A percentile compares a stretch with the other conserved stretches of the same genome.
phyloP scores from a whole-genome alignment of 2,797 vertebrate genomes.

The Holocentrus rufus region DNA sequence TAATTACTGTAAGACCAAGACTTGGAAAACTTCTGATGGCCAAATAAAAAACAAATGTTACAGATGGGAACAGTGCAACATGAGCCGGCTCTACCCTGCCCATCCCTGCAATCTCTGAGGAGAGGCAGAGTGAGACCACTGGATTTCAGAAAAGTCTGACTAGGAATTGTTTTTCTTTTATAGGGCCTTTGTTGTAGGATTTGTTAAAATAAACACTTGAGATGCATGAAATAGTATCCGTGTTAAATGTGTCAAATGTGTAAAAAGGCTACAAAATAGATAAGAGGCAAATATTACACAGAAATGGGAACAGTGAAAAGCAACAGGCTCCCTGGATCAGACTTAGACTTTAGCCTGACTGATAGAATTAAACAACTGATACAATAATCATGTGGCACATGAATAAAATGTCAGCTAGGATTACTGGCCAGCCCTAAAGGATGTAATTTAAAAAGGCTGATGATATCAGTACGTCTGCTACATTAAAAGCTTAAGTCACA shows the following conservation, averaged over 20 bases:
- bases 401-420: slow-evolving; percentile 26
- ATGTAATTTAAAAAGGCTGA: slow-evolving; percentile 25
- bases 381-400: neutral
- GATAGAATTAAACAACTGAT: slow-evolving; percentile 24
- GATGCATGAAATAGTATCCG: neutral
- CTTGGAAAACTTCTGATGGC: slow-evolving; percentile 70
- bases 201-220: slow-evolving; percentile 2
- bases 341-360: slow-evolving; percentile 26
- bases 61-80: slow-evolving; percentile 68
- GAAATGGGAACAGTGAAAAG: too few relatives aligned
- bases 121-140: slow-evolving; percentile 29
- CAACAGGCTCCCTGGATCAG: slow-evolving; percentile 14
- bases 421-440: slow-evolving; percentile 26
- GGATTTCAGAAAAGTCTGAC: slow-evolving; percentile 14
- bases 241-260: neutral
- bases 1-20: slow-evolving; percentile 70
- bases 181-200: neutral
- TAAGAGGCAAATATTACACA: neutral
- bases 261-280: neutral
- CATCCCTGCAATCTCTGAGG: slow-evolving; percentile 51
- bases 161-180: neutral
- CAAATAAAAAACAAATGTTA: slow-evolving; percentile 82
- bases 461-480: slow-evolving; percentile 42
- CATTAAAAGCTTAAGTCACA: slow-evolving; percentile 53
- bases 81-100: slow-evolving; percentile 54